Base-by-base conservation (phyloP, 2,113 vertebrate genomes). In the Cairina moschata region DNA sequence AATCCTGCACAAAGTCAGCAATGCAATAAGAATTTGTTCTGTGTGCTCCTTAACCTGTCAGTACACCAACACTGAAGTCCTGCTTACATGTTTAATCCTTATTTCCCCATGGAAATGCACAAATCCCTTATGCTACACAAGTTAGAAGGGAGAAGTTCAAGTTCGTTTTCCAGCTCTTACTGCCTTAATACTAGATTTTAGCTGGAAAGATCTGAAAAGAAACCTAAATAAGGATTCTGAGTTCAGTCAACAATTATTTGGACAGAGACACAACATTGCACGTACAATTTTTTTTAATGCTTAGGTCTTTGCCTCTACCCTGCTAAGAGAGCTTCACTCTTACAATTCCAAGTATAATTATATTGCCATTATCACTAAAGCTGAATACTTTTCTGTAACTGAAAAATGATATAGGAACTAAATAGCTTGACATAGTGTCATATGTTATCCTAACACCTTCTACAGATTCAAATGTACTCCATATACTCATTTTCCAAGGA, bases 351-450 rank as follows among this genome's bases (percentile, higher is more conserved):
- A 91, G 73, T 83, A 75, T 78, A 76, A 85, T 86, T 96, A 93
- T 42, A 62, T 55, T 86, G 69, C 72, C 68, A 91, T 96, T 95
- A 94, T 87, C 62, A 82, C 87, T 94, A 84, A 69, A 86, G 83
- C 31, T 82, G 44, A 94, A 90, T 62, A 79, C 28, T 95, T 93
- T 58, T 90, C 93, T 80, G 55, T 90, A 95, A 89, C 71, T 83
- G 83, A 93, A 86, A 81, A 95, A 95, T 94, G 80, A 96, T 92
- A 97, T 89, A 95, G 72, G 72, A 95, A 93, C 88, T 95, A 91
- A 94, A 93, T 58, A 91, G 65, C 52, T 91, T 95, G 92, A 88
- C 71, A 79, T 13, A 22, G 46, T 89, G 83, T 50, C 85, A 48
- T 94, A 90, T 95, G 90, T 97, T 94, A 95, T 74, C 77, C 77